Base-by-base conservation (phyloP, 2,113 vertebrate genomes). In the Furnarius figulus region DNA sequence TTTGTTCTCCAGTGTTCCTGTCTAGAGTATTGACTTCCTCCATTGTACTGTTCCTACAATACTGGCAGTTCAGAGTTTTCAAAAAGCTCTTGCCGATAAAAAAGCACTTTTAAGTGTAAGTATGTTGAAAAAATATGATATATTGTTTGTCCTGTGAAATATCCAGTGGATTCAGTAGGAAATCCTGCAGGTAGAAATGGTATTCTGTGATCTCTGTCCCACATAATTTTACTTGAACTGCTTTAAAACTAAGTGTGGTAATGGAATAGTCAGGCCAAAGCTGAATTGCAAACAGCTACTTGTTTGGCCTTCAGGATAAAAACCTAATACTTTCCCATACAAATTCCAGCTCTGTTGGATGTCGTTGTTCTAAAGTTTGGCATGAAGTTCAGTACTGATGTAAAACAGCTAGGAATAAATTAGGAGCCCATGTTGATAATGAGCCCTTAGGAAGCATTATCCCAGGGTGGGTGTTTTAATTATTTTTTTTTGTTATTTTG, bases 281-380 rank as follows among this genome's bases (percentile, higher is more conserved):
- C 44, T 87, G 89, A 88, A 93, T 56, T 90, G 74, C 71, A 89
- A 87, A 80, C 49, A 81, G 92, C 87, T 95, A 58, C 96, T 97
- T 96, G 59, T 96, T 95, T 96, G 93, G 88, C 93, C 94, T 97
- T 90, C 76, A 65, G 70, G 80, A 90, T 68, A 47, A 82, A 95
- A 96, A 50, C 22, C 33, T 63, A 47, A 33, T 88, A 50, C 75
- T 95, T 92, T 95, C 83, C 61, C 84, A 75, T 91, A 68, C 52
- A 72, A 55, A 87, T 90, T 95, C 85, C 85, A 87, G 33, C 95
- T 90, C 95, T 92, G 90, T 28, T 96, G 95, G 93, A 93, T 93
- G 52, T 94, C 3, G 17, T 67, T 74, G 68, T 93, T 91, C 59
- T 61, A 4, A 86, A 75, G 61, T 87, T 92, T 94, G 88, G 92